phyloP scores from a whole-genome alignment of 2,888 invertebrate genomes.

The Eretmocerus hayati region DNA sequence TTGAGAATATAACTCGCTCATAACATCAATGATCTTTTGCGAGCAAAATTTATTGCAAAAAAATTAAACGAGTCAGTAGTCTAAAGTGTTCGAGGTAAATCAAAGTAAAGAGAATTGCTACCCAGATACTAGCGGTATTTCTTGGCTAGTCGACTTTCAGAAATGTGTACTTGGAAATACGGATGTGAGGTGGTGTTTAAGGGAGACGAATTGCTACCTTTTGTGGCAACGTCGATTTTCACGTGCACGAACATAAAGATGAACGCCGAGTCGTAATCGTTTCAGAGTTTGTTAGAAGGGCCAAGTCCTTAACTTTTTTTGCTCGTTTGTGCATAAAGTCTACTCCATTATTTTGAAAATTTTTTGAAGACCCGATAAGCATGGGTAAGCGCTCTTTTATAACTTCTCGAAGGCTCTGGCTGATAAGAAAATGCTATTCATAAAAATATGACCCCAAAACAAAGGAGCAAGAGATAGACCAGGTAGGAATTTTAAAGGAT shows the following conservation, averaged over 20 bases:
- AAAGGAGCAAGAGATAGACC: too few relatives aligned
- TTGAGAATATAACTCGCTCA: too few relatives aligned
- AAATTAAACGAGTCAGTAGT: neutral
- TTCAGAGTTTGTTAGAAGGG: neutral
- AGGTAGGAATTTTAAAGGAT: too few relatives aligned
- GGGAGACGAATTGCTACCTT: conserved; percentile 15
- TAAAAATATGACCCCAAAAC: too few relatives aligned
- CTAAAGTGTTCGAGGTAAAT: conserved; percentile 5
- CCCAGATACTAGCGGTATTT: conserved; percentile 3
- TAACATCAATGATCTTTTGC: too few relatives aligned
- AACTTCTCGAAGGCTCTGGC: too few relatives aligned
- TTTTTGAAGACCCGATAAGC: too few relatives aligned
- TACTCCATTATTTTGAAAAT: too few relatives aligned
- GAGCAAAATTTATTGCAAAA: neutral
- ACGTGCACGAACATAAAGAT: neutral
- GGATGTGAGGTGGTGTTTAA: conserved; percentile 16
- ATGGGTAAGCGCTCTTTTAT: too few relatives aligned
- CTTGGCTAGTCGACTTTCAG: conserved; percentile 1
- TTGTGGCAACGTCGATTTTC: conserved; percentile 3
- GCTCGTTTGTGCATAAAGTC: neutral
- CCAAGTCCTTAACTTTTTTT: neutral
- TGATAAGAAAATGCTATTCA: too few relatives aligned
- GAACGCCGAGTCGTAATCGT: neutral
- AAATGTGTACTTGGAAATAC: conserved; percentile 17
- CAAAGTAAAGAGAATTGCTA: neutral